Percentiles rank a stretch among this genome's conserved stretches.
Conservation (phyloP, 1,140 invertebrate genomes). For the Maconellicoccus hirsutus region DNA sequence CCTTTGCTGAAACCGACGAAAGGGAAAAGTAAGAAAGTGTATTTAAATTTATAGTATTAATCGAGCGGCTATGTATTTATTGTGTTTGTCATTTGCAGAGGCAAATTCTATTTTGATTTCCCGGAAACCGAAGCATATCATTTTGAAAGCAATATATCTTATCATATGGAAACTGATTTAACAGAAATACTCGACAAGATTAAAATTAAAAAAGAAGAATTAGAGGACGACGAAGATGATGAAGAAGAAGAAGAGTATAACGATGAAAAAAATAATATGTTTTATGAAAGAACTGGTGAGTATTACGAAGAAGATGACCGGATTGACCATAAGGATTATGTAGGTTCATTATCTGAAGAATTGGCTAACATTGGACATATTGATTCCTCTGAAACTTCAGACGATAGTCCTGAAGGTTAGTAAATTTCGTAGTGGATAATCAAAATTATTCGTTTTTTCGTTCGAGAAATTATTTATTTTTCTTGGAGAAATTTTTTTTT, state of each 20-base stretch:
- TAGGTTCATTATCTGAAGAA: slow-evolving; percentile 25
- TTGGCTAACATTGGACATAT: slow-evolving; percentile 52
- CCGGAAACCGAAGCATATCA: not conserved
- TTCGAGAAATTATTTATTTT: not conserved
- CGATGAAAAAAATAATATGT: not conserved
- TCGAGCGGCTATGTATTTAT: no score
- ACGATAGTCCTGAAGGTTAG: slow-evolving; percentile 35
- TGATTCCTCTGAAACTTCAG: slow-evolving; percentile 66
- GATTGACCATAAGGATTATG: not conserved
- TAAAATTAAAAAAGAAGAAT: slow-evolving; percentile 21
- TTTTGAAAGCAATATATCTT: not conserved
- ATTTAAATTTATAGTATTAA: no score
- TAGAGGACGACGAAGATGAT: slow-evolving; percentile 10
- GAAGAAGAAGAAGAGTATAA: slow-evolving; percentile 9
- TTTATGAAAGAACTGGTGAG: not conserved
- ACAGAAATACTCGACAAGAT: not conserved
- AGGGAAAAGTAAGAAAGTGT: not conserved
- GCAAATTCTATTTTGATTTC: not conserved
- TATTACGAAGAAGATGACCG: slow-evolving; percentile 1
- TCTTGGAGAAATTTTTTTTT: not conserved
- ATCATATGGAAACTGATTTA: not conserved
- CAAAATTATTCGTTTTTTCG: not conserved
- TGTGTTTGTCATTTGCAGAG: no score
- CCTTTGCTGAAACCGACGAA: slow-evolving; percentile 6
- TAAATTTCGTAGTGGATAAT: not conserved